Conservation (phyloP, 2,888 invertebrate species). For the Lasius platythorax region DNA sequence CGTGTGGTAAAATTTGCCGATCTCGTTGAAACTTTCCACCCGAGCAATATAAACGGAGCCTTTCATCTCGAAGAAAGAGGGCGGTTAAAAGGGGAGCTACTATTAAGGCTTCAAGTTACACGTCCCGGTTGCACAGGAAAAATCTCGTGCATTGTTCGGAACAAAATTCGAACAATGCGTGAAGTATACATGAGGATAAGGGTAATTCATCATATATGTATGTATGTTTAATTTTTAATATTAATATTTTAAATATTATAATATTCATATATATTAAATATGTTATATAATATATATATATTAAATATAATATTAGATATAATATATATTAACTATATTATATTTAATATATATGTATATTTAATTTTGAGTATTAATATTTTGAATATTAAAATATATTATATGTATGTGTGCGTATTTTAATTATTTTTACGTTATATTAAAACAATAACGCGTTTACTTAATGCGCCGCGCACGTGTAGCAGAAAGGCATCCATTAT, state of each 20-base stretch:
- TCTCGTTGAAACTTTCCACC: background rate
- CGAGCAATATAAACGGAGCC: background rate
- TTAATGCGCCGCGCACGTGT: background rate
- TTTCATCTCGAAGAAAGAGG: background rate
- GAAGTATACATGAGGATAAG: background rate
- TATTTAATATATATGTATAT: too few species aligned
- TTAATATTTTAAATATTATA: too few species aligned
- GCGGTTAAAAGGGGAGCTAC: background rate
- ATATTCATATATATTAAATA: too few species aligned
- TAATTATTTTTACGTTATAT: conserved; percentile 24
- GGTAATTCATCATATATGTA: background rate
- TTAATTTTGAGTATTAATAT: too few species aligned
- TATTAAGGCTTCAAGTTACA: background rate
- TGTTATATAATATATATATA: too few species aligned
- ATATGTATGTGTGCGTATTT: background rate
- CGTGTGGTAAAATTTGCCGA: conserved; percentile 4
- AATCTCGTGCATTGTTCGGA: background rate
- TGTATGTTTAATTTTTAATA: background rate
- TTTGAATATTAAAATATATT: too few species aligned
- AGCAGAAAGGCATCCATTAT: conserved; percentile 33
- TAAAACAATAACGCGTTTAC: conserved; percentile 6
- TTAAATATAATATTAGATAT: too few species aligned
- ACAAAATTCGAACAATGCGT: background rate
- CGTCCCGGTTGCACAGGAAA: background rate
- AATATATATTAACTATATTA: too few species aligned